Percentiles rank a stretch among this genome's conserved stretches.
These are phyloP conservation scores for Fukomys damarensis DNA, from an alignment of 2,113 vertebrate species.

Conservation along the genomic window DNA sequence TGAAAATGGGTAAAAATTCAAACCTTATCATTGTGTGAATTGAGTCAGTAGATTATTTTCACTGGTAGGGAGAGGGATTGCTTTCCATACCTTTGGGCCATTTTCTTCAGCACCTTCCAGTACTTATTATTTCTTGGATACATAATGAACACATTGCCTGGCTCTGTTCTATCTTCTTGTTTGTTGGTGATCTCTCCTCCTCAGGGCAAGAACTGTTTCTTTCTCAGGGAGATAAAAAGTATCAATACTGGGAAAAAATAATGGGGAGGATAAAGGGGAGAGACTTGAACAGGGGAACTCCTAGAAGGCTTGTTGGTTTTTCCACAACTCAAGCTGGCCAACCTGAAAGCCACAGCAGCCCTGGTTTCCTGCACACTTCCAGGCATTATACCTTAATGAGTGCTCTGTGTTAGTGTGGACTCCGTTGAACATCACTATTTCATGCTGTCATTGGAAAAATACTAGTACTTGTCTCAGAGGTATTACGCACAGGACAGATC, in stretches of 20 bases:
- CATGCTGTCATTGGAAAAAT: not conserved
- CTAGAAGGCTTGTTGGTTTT: not conserved
- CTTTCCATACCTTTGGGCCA: not conserved
- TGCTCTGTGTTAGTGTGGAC: not conserved
- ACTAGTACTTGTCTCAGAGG: not conserved
- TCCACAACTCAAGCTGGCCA: not conserved
- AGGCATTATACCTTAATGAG: not conserved
- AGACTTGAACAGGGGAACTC: accelerated
- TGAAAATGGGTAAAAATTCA: not conserved
- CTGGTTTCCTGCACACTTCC: not conserved
- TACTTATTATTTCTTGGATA: not conserved
- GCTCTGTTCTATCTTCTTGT: not conserved
- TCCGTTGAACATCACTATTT: not conserved
- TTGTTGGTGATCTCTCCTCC: not conserved
- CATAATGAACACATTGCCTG: not conserved
- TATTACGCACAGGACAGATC: not conserved
- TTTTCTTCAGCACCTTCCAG: not conserved
- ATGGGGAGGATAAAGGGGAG: not conserved
- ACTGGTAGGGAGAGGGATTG: not conserved
- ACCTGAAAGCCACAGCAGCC: not conserved
- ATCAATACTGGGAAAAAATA: not conserved
- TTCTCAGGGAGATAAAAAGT: not conserved
- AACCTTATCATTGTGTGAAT: not conserved
- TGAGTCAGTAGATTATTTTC: not conserved
- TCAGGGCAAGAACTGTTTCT: not conserved